Evolutionary conservation across 2,113 vertebrate species (phyloP).

Genomic region (Ardeotis arabs): DNA sequence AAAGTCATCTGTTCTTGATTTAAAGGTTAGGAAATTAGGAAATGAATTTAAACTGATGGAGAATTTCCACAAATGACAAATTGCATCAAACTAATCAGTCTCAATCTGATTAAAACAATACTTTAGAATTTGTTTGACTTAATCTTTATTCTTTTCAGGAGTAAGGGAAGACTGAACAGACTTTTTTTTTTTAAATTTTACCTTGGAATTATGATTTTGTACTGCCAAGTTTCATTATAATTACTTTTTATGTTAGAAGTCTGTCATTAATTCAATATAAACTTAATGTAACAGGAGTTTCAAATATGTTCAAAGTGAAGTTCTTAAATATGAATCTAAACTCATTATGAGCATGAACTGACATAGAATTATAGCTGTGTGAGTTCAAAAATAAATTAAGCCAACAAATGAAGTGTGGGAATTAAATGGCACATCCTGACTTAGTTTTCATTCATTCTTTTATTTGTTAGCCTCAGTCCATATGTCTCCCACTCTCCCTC

Average conservation of each 20-base stretch:
- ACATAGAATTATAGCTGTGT: neutral
- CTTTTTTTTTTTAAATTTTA: neutral
- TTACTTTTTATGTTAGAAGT: neutral
- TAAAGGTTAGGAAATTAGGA: neutral
- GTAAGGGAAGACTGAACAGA: neutral
- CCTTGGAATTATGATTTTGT: neutral
- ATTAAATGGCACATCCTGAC: neutral
- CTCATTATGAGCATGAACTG: neutral
- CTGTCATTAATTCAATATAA: neutral
- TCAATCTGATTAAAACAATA: neutral
- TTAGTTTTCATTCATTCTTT: neutral
- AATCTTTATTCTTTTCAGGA: neutral
- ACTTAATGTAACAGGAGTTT: neutral
- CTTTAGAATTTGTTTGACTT: neutral
- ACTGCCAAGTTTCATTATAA: neutral
- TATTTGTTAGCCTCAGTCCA: neutral
- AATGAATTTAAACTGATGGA: neutral
- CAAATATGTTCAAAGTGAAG: neutral
- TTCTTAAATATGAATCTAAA: constrained; percentile 4
- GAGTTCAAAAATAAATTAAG: neutral
- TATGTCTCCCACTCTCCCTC: neutral
- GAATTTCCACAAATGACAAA: constrained; percentile 34
- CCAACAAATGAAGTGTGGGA: neutral
- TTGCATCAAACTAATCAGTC: neutral
- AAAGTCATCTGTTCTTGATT: constrained; percentile 16